Percentiles rank a stretch among this genome's conserved stretches.
phyloP scores from a whole-genome alignment of 2,888 invertebrate genomes.

The Leptinotarsa haldemani region DNA sequence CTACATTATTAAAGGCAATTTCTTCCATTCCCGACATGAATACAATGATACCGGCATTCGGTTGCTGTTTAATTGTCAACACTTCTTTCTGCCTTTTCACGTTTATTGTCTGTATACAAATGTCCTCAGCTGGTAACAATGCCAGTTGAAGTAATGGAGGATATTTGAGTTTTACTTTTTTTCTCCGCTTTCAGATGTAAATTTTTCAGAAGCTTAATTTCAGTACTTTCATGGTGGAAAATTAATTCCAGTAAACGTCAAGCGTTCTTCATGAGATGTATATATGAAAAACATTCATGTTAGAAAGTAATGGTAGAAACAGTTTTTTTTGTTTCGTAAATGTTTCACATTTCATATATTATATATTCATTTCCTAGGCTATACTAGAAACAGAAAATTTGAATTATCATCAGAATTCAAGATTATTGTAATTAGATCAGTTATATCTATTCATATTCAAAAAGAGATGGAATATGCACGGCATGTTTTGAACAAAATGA shows the following conservation, averaged over 20 bases:
- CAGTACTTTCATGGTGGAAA: conserved; percentile 19
- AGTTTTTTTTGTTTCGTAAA: no score
- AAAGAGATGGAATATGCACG: no score
- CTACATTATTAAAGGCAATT: conserved; percentile 63
- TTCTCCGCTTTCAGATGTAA: conserved; percentile 59
- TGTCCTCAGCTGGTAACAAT: conserved; percentile 60
- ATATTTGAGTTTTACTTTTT: conserved; percentile 61
- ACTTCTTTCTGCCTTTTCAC: conserved; percentile 59
- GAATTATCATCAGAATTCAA: no score
- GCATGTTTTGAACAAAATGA: no score
- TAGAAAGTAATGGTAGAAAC: no score
- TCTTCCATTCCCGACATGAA: conserved; percentile 61
- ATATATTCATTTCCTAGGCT: no score
- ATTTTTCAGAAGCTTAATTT: conserved; percentile 42
- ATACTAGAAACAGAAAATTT: no score
- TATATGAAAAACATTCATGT: no score
- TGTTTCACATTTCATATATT: no score
- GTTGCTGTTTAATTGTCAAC: conserved; percentile 64
- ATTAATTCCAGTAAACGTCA: not conserved
- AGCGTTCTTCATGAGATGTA: no score
- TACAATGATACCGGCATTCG: conserved; percentile 56
- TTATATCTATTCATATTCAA: no score
- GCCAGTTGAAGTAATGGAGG: conserved; percentile 56
- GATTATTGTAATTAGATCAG: no score
- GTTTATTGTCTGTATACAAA: conserved; percentile 60